Evolutionary conservation across 2,113 vertebrate species (phyloP), one percentile per base, ranked within the genome.

Genomic region (Ceyx margarethae): DNA sequence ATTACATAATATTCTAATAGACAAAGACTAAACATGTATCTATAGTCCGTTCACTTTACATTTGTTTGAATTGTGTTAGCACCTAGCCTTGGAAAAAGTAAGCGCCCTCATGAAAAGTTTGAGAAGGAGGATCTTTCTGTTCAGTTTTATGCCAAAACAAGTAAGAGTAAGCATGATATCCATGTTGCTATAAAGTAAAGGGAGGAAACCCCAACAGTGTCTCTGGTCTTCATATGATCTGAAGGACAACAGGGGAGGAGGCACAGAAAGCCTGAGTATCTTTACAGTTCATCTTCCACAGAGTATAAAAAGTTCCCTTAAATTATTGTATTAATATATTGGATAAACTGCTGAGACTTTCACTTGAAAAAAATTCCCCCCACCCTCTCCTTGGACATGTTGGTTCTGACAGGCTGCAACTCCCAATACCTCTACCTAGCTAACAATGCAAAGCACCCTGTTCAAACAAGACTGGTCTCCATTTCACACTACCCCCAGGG

Each of bases 401-500:
- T 93, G 93, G 82, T 85, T 95, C 85, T 95, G 93, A 93, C 95
- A 97, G 91, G 91, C 82, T 58, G 61, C 84, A 93, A 12, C 91
- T 96, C 82, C 79, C 93, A 90, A 15, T 82, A 90, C 82, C 71
- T 89, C 67, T 87, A 35, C 48, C 54, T 43, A 56, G 53, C 71
- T 31, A 91, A 91, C 81, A 90, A 92, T 83, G 92, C 86, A 56
- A 66, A 91, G 92, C 62, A 65, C 88, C 87, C 90, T 95, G 96
- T 97, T 91, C 89, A 71, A 96, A 97, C 96, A 97, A 96, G 96
- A 95, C 87, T 87, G 81, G 89, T 95, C 91, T 95, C 86, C 93
- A 74, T 85, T 96, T 81, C 94, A 85, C 78, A 67, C 62, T 62
- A 26, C 15, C 91, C 92, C 68, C 85, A 92, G 96, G 96, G 91